Base-by-base conservation (phyloP, 2,797 vertebrate species). In the Halcyon leucocephala region DNA sequence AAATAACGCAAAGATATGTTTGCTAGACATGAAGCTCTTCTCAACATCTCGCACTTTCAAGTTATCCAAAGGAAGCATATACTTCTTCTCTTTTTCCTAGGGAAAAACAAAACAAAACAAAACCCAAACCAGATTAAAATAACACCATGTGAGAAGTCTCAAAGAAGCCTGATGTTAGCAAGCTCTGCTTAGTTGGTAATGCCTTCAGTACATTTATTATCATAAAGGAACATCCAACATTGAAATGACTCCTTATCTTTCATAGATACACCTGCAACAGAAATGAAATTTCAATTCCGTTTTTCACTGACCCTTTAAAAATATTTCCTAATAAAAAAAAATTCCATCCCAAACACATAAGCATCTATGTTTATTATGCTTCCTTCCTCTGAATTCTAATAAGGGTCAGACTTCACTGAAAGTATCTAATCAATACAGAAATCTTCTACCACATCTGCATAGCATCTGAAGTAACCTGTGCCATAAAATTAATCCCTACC, bases 11-110 rank as follows among this genome's bases (percentile, higher is more conserved):
- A 99, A 99, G 95, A 98, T 97, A 90, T 98, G 98, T 97, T 99
- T 99, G 77, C 98, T 99, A 89, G 99, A 99, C 99, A 99, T 99
- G 94, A 99, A 99, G 88, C 99, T 99, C 97, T 99, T 99, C 93
- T 99, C 99, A 78, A 99, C 98, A 24, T 99, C 99, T 89, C 99
- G 98, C 95, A 99, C 97, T 97, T 99, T 99, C 97, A 99, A 97
- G 98, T 99, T 99, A 95, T 99, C 99, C 97, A 99, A 97, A 17
- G 99, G 99, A 89, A 99, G 98, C 99, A 99, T 99, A 88, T 99
- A 99, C 82, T 99, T 99, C 98, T 99, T 99, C 93, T 99, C 99
- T 96, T 99, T 99, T 95, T 99, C 99, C 99, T 99, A 91, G 96
- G 97, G 33, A 33, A 76, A 42, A 28, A 52, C 51, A 52, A n/a